Conservation (phyloP, 2,888 invertebrate species). For the Sarcophaga subvicina region DNA sequence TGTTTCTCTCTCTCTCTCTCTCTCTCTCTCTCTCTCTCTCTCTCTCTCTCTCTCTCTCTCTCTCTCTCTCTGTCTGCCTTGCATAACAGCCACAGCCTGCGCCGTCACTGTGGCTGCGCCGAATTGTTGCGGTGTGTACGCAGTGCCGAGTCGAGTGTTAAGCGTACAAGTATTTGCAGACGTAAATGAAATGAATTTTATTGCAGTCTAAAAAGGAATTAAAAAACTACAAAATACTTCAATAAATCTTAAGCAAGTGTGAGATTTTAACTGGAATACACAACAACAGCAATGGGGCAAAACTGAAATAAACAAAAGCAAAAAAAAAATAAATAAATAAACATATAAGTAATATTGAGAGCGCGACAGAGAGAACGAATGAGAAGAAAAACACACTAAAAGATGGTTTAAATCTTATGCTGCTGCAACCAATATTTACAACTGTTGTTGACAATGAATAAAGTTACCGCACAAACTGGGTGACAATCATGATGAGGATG, state of each 20-base stretch:
- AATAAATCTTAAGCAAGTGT: constrained; percentile 69
- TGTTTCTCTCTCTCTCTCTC: neutral
- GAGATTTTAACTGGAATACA: constrained; percentile 60
- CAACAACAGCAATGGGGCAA: constrained; percentile 37
- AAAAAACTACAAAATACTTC: constrained; percentile 66
- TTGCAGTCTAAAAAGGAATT: constrained; percentile 69
- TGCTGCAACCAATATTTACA: constrained; percentile 42
- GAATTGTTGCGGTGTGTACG: neutral
- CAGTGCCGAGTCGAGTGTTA: constrained; percentile 64
- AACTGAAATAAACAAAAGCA: constrained; percentile 20
- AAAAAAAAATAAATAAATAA: constrained; percentile 12
- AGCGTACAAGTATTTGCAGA: constrained; percentile 46
- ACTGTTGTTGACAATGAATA: constrained; percentile 65
- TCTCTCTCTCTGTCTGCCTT: constrained; percentile 6
- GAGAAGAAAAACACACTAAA: neutral
- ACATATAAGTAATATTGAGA: constrained; percentile 1
- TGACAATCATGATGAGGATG: constrained; percentile 62
- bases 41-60: no score
- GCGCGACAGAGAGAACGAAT: no score
- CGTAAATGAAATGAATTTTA: constrained; percentile 67
- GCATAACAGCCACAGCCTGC: neutral
- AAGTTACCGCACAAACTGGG: constrained; percentile 67
- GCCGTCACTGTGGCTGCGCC: constrained; percentile 30
- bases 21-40: constrained; percentile 1
- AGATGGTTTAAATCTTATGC: constrained; percentile 32